Base-by-base conservation (phyloP, 2,113 vertebrate genomes). In the Pampusana beccarii region DNA sequence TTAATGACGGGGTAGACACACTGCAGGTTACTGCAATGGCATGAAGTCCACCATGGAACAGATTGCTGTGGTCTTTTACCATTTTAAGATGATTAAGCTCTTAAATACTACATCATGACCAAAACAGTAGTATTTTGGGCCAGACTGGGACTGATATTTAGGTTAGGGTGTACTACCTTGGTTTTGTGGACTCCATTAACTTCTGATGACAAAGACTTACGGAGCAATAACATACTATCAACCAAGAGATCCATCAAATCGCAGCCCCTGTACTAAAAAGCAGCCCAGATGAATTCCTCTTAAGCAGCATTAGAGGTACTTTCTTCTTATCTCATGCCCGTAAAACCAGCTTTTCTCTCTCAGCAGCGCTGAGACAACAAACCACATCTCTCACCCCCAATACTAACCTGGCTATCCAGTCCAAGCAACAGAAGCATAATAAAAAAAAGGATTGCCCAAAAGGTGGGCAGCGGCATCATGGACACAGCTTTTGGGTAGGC, bases 371-470 rank as follows among this genome's bases (percentile, higher is more conserved):
- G 5, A 58, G 29, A 58, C 16, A 62, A 0, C 10, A 66, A 80
- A 54, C 33, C 31, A 51, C 16, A 3, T 50, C 36, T 33, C 25
- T 58, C 33, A 78, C 26, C n/a, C 46, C 66, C 29, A 0, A 2
- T 71, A 96, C 98, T 54, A 80, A 99, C 99, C 99, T 99, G 99
- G 98, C 99, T 99, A 98, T 99, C 99, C 96, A 99, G 98, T 97
- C 99, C 99, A 97, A 99, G 98, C 96, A 99, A 98, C 98, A 99
- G 98, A 98, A 99, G 98, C 99, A 99, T 99, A 97, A 99, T 99
- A 96, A 99, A 99, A 98, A 99, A 99, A 58, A 99, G 99, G 96
- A 99, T 98, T 86, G 99, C 99, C 99, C 99, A 99, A 96, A 99
- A 99, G 11, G 99, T 99, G 96, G 99, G 99, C 98, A 99, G 94